These are phyloP conservation scores for Cacoxenus indagator DNA, from an alignment of 2,888 invertebrate species.

Conservation along the genomic window DNA sequence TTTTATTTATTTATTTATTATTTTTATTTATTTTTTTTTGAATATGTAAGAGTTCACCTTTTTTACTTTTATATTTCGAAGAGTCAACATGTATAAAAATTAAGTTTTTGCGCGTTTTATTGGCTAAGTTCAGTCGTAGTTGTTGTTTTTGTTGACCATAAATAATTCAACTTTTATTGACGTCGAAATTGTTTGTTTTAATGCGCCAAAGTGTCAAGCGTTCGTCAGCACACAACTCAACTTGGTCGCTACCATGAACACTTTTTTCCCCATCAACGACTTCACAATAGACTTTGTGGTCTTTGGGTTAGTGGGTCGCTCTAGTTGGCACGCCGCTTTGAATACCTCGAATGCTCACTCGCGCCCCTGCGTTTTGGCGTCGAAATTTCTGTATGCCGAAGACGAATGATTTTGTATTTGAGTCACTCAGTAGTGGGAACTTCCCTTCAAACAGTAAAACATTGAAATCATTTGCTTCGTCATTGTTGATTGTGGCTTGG, in stretches of 20 bases:
- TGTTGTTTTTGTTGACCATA: not conserved
- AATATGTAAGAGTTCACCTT: too few species aligned
- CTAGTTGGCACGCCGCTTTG: not conserved
- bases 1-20: conserved; percentile 19
- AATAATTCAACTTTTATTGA: conserved; percentile 37
- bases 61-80: conserved; percentile 37
- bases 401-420: not conserved
- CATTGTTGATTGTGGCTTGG: not conserved
- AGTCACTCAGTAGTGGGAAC: not conserved
- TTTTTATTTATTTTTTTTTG: conserved; percentile 17
- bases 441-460: not conserved
- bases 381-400: not conserved
- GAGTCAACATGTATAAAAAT: conserved; percentile 27
- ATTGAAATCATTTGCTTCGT: not conserved
- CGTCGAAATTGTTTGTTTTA: conserved; percentile 17
- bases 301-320: not conserved
- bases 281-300: not conserved
- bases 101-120: conserved; percentile 28
- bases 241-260: not conserved
- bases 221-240: not conserved
- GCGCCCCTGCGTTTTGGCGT: not conserved
- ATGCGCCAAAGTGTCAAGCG: conserved; percentile 14
- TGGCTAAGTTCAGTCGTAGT: not conserved
- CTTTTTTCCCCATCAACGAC: not conserved
- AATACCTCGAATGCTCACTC: not conserved